These are phyloP conservation scores for Prinia subflava DNA, from an alignment of 2,113 vertebrate genomes.

Conservation along the genomic window DNA sequence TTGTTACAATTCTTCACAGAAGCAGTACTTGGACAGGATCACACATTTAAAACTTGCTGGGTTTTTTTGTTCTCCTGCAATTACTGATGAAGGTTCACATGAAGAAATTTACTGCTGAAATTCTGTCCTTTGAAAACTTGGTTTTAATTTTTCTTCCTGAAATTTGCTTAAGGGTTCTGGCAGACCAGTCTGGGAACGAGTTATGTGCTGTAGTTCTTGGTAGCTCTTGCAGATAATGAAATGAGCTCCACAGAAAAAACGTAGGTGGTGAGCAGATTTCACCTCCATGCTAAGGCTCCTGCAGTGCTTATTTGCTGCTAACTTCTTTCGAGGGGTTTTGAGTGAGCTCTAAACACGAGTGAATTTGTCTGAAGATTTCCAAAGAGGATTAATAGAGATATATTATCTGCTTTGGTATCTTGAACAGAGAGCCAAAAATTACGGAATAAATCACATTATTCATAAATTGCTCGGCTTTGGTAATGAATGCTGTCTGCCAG, in stretches of 20 bases:
- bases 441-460: conserved; percentile 34
- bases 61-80: not conserved
- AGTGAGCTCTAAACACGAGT: not conserved
- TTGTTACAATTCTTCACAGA: not conserved
- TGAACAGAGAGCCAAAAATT: not conserved
- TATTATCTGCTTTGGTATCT: conserved; percentile 25
- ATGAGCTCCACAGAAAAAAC: not conserved
- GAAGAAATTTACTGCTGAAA: not conserved
- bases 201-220: not conserved
- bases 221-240: not conserved
- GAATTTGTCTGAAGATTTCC: conserved; percentile 5
- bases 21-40: not conserved
- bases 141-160: not conserved
- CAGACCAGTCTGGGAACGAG: not conserved
- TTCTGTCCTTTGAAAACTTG: not conserved
- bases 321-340: not conserved
- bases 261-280: not conserved
- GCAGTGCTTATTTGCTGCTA: not conserved
- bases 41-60: not conserved
- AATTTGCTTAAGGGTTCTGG: not conserved
- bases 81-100: not conserved
- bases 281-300: not conserved
- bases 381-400: conserved; percentile 4
- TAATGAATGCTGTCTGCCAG: conserved; percentile 4
- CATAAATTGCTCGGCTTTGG: not conserved